These are phyloP conservation scores for Drosophila hawaiiensis DNA, from an alignment of 2,888 invertebrate species.

Conservation along the genomic window DNA sequence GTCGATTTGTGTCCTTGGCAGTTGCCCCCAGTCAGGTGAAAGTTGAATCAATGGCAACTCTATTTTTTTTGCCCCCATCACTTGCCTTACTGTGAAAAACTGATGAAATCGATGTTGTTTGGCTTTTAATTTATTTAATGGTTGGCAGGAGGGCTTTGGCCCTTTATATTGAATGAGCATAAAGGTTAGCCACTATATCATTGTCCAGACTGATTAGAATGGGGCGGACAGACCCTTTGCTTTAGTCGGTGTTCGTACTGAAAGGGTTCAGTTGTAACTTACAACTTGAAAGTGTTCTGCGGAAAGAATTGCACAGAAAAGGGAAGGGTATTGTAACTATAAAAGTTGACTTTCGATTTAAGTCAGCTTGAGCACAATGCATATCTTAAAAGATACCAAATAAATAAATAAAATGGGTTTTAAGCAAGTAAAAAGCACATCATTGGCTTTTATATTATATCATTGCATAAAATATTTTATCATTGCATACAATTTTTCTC, in stretches of 20 bases:
- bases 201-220: slow-evolving; percentile 42
- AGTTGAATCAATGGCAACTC: slow-evolving; percentile 58
- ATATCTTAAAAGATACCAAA: background rate
- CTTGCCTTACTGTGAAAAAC: slow-evolving; percentile 7
- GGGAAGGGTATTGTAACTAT: background rate
- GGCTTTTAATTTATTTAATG: slow-evolving; percentile 66
- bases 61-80: slow-evolving; percentile 4
- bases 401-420: background rate
- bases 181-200: slow-evolving; percentile 58
- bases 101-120: slow-evolving; percentile 50
- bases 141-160: slow-evolving; percentile 43
- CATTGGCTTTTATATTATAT: background rate
- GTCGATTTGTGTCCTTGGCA: slow-evolving; percentile 37
- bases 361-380: background rate
- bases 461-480: slow-evolving; percentile 2
- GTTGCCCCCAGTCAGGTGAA: slow-evolving; percentile 38
- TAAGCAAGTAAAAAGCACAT: background rate
- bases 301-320: background rate
- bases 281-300: background rate
- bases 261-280: slow-evolving; percentile 9
- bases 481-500: slow-evolving; percentile 5
- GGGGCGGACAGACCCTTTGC: background rate
- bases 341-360: background rate
- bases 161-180: slow-evolving; percentile 44
- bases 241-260: background rate